Base-by-base conservation (phyloP, 2,888 invertebrate species). In the Tupiocoris notatus region DNA sequence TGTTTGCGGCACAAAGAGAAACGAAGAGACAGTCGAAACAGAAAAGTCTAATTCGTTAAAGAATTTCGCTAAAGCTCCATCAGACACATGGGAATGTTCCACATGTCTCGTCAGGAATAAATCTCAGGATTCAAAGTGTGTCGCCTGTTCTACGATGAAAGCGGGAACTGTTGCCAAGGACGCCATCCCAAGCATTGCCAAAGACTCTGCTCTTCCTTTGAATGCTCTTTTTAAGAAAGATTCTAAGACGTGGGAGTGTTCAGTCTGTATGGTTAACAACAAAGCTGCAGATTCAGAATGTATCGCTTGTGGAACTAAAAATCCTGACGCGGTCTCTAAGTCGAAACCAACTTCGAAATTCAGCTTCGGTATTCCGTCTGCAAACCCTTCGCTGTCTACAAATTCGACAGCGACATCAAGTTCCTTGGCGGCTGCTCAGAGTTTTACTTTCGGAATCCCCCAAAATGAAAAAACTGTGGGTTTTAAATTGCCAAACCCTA, bases 51-150 rank as follows among this genome's bases (percentile, higher is more conserved):
- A 67, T 68, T 71, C 78, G 59, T 76, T 64, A 74, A 75, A 68
- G 64, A 56, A 77, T 71, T 16, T 63, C 18, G 56, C 62, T 24
- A 78, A 79, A 75, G 64, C 67, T 17, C 58, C 78, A 22, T 25
- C 77, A 23, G 79, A 79, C 39, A 75, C 79, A 0, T 78, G 78
- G 92, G 89, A 89, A 80, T 92, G 92, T 83, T 83, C 86, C 0
- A 85, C 84, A 22, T 92, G 92, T 82, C 85, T 88, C 83, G 84
- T 90, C 16, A 84, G 86, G 58, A 91, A 91, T 82, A 83, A 86
- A 12, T 81, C 83, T 0, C 83, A 83, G 18, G 82, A 81, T 0
- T 81, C 80, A 1, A 83, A 83, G 18, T 90, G 90, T 80, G 84
- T 85, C 6, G 88, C 89, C 17, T 90, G 90, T 81, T 84, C 86